Base-by-base conservation (phyloP, 2,113 vertebrate species). In the Tetrao urogallus region DNA sequence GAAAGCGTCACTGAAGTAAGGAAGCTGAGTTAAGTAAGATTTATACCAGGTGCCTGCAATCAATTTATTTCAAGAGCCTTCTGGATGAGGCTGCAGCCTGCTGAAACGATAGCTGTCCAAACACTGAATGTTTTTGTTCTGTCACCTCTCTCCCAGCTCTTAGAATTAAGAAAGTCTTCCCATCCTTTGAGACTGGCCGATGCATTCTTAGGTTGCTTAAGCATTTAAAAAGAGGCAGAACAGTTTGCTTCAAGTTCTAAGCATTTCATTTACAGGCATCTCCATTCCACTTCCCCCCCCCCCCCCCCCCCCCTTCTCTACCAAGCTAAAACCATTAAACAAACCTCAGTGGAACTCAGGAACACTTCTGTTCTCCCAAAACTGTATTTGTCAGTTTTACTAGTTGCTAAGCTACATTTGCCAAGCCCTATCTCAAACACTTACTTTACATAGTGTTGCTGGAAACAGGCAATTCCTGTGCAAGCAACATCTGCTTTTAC, bases 191-290 rank as follows among this genome's bases (percentile, higher is more conserved):
- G 86, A 50, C 25, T 27, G 3, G 2, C 38, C 63, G 36, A 8
- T 84, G 63, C 16, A 6, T 54, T 66, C 42, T 24, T 36, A 34
- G 8, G 16, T 87, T 25, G 27, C 16, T 21, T n/a, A 27, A 85
- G 21, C 42, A 11, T 47, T 74, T 67, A 5, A n/a, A 1, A 2
- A 38, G 1, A 16, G 3, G 4, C 6, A 40, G 5, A 14, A 36
- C 3, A 1, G 8, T 67, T 71, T 69, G 21, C 25, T 50, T 11
- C 56, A 32, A 85, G 34, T 50, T 30, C 27, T 11, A 5, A 84
- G 12, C 10, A 32, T 47, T 89, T 82, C 21, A 40, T 13, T 40
- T 30, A 36, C 4, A 61, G 60, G 18, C 18, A 22, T 81, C 21
- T 43, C 17, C 45, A 7, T 25, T 30, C 8, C 5, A 9, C 11